A percentile compares a stretch with the other conserved stretches of the same genome.
These are phyloP conservation scores for Quadriops clusia DNA, from an alignment of 2,888 invertebrate genomes.

Conservation along the genomic window DNA sequence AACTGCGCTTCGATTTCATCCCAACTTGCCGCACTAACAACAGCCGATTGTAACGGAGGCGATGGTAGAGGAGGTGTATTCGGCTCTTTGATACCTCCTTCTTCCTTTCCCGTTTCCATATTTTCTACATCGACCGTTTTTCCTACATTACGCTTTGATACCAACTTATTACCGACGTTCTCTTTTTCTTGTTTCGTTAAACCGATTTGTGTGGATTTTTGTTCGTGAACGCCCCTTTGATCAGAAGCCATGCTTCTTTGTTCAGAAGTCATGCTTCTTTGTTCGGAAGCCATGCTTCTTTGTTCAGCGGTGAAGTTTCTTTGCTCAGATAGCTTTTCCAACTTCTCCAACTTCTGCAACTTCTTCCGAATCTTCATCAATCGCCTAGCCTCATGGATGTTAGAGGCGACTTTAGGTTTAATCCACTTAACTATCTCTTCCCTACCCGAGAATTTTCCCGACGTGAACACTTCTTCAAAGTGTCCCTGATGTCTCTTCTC, in stretches of 20 bases:
- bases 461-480: conserved; percentile 6
- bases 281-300: conserved; percentile 2
- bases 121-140: conserved; percentile 5
- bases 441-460: conserved; percentile 5
- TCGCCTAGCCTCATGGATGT: conserved; percentile 52
- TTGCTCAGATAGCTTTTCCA: conserved; percentile 20
- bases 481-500: conserved; percentile 13
- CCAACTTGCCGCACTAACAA: conserved; percentile 32
- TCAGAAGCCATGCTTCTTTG: background rate
- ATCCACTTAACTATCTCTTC: conserved; percentile 34
- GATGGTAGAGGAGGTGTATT: conserved; percentile 9
- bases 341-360: conserved; percentile 48
- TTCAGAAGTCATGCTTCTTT: conserved; percentile 2
- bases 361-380: conserved; percentile 55
- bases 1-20: conserved; percentile 33
- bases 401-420: conserved; percentile 58
- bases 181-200: conserved; percentile 1
- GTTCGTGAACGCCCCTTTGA: background rate
- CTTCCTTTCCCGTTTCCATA: conserved; percentile 4
- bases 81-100: conserved; percentile 1
- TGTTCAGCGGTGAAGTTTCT: background rate
- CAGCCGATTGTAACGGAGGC: conserved; percentile 17
- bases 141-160: background rate
- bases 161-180: conserved; percentile 2
- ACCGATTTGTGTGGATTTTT: background rate